Evolutionary conservation across 2,113 vertebrate genomes (phyloP), one percentile per base, ranked within the genome.

Genomic region (Leucopsar rothschildi): DNA sequence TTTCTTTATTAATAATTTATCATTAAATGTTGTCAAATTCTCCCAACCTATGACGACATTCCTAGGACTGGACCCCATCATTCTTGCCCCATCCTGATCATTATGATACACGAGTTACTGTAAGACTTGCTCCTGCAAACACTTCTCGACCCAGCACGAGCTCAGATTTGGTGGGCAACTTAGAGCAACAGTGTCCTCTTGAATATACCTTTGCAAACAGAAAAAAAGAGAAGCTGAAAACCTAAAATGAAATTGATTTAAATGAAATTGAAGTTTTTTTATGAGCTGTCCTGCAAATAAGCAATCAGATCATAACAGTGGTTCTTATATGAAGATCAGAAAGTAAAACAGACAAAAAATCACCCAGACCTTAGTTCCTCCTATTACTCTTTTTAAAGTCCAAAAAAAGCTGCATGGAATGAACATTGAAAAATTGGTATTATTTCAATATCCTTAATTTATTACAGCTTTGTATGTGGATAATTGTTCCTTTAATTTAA

Each of bases 1-100:
- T 73, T 94, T 91, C 94, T 81, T 94, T 92, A 94, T 93, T 96
- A 97, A 97, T 97, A 97, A 96, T 97, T 97, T 88, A 97, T 93
- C 94, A 73, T 12, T 69, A 86, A 93, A 88, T 83, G 75, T 80
- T 94, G 61, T 86, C 60, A 31, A 84, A 64, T 64, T 92, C 65
- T 78, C 7, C 69, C 64, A 68, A 2, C 10, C 16, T 73, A 40
- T 83, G 71, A 47, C 5, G n/a, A 60, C 61, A n/a, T 91, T 85
- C 61, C 56, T 40, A 75, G 73, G 77, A 71, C 47, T 24, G 45
- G 56, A 83, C 29, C 23, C 14, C 37, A 19, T 68, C 64, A 78
- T 4, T 77, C 60, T 81, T 92, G 42, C 59, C 75, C 56, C 64
- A 86, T 86, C 31, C 1, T 1, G 47, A 78, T 55, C 25, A 44